These are phyloP conservation scores for Rhinophrynus dorsalis DNA, from an alignment of 2,797 vertebrate genomes.

Conservation along the genomic window DNA sequence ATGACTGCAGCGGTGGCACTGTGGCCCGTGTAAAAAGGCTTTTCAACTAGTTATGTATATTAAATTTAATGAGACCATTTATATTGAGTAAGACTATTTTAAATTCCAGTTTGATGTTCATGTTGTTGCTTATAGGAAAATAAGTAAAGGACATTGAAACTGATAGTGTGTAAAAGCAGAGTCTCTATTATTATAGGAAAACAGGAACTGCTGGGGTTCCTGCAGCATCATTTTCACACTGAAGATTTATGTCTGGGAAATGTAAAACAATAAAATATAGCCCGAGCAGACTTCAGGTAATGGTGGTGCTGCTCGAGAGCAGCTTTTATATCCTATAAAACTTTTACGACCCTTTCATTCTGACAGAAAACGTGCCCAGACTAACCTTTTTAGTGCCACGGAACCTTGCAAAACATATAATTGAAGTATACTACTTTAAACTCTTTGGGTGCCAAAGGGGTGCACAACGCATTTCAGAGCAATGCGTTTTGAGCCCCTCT, in stretches of 20 bases:
- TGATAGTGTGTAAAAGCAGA: not conserved
- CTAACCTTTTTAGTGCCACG: slow-evolving; percentile 17
- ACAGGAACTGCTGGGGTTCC: slow-evolving; percentile 2
- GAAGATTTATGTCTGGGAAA: slow-evolving; percentile 39
- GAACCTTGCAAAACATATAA: not conserved
- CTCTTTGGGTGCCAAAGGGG: too few relatives aligned
- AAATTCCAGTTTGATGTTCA: too few relatives aligned
- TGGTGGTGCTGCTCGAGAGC: slow-evolving; percentile 38
- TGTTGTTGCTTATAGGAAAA: not conserved
- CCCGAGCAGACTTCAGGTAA: slow-evolving; percentile 46
- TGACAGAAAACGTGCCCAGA: slow-evolving; percentile 19
- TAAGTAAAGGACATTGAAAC: not conserved
- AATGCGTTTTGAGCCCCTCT: too few relatives aligned
- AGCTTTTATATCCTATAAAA: slow-evolving; percentile 57
- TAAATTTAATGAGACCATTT: too few relatives aligned
- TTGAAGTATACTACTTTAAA: not conserved
- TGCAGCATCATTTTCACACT: slow-evolving; percentile 20
- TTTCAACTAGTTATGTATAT: too few relatives aligned
- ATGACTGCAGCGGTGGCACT: too few relatives aligned
- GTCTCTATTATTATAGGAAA: slow-evolving; percentile 28
- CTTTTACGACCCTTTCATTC: slow-evolving; percentile 40
- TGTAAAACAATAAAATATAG: slow-evolving; percentile 30
- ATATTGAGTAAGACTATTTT: too few relatives aligned
- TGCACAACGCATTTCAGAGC: too few relatives aligned
- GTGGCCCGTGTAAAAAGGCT: too few relatives aligned